Evolutionary conservation across 2,797 vertebrate genomes (phyloP).

Genomic region (Manis pentadactyla): DNA sequence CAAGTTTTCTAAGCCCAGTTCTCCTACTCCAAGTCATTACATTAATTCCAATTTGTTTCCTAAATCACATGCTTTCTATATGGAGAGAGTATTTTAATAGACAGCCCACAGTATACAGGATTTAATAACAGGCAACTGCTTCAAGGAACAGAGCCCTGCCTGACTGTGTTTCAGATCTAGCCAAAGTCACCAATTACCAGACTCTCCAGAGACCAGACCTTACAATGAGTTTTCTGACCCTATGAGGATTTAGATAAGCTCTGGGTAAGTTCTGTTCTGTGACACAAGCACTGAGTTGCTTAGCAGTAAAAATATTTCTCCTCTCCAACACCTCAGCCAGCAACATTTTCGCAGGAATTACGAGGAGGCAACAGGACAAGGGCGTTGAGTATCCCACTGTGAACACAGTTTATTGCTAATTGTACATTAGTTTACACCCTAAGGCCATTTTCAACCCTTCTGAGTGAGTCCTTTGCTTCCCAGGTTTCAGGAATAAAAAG

Average conservation of each 20-base stretch:
- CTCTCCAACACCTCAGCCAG: neutral
- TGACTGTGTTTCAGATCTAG: conserved; percentile 67
- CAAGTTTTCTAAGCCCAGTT: neutral
- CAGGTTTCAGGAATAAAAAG: neutral
- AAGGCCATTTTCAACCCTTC: neutral
- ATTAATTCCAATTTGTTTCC: conserved; percentile 41
- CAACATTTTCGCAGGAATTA: conserved; percentile 49
- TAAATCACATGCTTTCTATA: conserved; percentile 16
- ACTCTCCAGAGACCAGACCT: conserved; percentile 71
- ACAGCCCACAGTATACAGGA: neutral
- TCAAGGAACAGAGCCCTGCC: conserved; percentile 42
- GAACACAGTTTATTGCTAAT: neutral
- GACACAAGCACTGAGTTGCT: conserved; percentile 61
- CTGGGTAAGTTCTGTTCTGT: conserved; percentile 74
- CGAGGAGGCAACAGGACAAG: neutral
- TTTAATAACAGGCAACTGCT: conserved; percentile 63
- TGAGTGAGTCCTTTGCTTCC: neutral
- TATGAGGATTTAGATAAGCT: conserved; percentile 77
- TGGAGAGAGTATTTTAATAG: conserved; percentile 49
- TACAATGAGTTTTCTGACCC: conserved; percentile 77
- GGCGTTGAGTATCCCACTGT: neutral
- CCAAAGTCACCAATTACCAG: conserved; percentile 76
- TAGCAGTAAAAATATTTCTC: conserved; percentile 60
- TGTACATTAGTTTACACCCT: neutral
- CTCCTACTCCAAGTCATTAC: neutral